Evolutionary conservation across 2,113 vertebrate genomes (phyloP).

Genomic region (Peromyscus californicus): DNA sequence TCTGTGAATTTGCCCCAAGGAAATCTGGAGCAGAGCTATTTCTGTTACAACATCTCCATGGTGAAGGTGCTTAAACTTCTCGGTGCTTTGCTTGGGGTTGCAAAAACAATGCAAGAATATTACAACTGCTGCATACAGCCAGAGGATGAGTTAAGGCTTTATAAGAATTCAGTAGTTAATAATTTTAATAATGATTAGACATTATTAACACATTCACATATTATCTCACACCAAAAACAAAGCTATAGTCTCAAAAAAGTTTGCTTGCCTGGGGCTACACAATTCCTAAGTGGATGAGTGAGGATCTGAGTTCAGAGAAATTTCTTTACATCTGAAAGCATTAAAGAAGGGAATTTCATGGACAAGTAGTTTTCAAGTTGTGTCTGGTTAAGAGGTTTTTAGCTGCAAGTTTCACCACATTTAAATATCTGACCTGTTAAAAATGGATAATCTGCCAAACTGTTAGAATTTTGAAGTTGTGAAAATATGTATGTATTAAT

Average conservation of each 20-base stretch:
- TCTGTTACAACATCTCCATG: background rate
- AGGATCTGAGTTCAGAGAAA: slow-evolving; percentile 3
- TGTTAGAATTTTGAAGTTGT: slow-evolving; percentile 39
- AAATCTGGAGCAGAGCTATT: slow-evolving; percentile 18
- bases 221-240: background rate
- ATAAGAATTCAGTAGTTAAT: background rate
- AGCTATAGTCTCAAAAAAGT: background rate
- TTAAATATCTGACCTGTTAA: slow-evolving; percentile 22
- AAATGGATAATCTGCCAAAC: background rate
- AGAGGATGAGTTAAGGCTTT: background rate
- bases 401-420: background rate
- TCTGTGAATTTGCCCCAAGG: background rate
- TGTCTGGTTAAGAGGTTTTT: background rate
- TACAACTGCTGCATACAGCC: too few species aligned
- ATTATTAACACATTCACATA: background rate
- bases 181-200: background rate
- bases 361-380: background rate
- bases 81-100: background rate
- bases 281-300: background rate
- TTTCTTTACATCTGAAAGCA: background rate
- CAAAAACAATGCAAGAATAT: background rate
- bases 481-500: slow-evolving; percentile 16
- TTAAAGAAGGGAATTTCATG: background rate
- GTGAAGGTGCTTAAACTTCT: background rate
- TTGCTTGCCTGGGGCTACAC: background rate